Base-by-base conservation (phyloP, 2,113 vertebrate genomes). In the human (Homo sapiens) region DNA sequence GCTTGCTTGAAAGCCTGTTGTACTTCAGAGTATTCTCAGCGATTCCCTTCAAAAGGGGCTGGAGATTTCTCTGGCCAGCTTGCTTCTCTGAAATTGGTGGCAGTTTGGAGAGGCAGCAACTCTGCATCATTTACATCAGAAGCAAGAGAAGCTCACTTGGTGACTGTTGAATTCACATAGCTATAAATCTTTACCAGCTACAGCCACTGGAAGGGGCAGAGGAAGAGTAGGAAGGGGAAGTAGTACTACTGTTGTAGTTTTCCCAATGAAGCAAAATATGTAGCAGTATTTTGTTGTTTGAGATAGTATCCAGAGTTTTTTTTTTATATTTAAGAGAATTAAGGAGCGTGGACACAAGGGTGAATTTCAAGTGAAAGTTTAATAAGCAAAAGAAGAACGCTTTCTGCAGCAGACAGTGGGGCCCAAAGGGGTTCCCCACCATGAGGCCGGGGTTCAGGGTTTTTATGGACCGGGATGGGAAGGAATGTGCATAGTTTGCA, bases 91-190 rank as follows among this genome's bases (percentile, higher is more conserved):
- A 93, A 38, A 23, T 86, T 95, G 45, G 52, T 59, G 40, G 68
- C 48, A 91, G 8, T 93, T 98, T 81, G 32, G 50, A 97, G 55
- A 93, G 57, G 38, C 35, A 91, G 50, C 25, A 89, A 59, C 43
- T 81, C n/a, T 84, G 40, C 16, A 89, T 57, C 45, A 81, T 57
- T 18, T 64, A 66, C 40, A 82, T n/a, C 30, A 93, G 52, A 93
- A 95, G 50, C 82, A 66, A 96, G 89, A 93, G 52, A 83, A 93
- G 27, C 75, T 45, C 14, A 50, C 27, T 57, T 73, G 35, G 22
- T 86, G n/a, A 17, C 12, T 87, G 10, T 61, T 81, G 25, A 81
- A 89, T 90, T 83, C 75, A 12, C 35, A 76, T 64, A 90, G 27
- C 22, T 90, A 55, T 82, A 57, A 94, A 38, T 17, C 10, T 94